Percentiles rank a stretch among this genome's conserved stretches.
Conservation (phyloP, 2,113 vertebrate species). For the Zosterops hypoxanthus region DNA sequence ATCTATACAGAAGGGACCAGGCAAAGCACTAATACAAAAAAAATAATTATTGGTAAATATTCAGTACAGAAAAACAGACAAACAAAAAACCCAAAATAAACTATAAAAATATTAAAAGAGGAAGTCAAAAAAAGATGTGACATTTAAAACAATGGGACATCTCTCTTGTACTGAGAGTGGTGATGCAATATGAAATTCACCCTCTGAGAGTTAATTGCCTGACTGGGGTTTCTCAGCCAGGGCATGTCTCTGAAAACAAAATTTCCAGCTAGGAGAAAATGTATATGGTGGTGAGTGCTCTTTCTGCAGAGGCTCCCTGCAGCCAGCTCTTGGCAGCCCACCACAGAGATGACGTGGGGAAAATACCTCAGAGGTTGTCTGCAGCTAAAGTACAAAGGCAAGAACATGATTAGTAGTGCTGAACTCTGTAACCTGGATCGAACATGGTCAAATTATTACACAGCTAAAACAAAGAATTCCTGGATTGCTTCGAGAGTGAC, state of each 20-base stretch:
- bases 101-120: not conserved
- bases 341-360: not conserved
- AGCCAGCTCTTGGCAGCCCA: not conserved
- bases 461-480: not conserved
- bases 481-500: not conserved
- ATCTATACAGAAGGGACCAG: not conserved
- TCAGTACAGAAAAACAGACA: not conserved
- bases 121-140: not conserved
- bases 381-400: not conserved
- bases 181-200: not conserved
- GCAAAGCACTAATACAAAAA: not conserved
- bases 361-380: not conserved
- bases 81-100: not conserved
- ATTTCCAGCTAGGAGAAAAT: constrained; percentile 20
- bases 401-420: not conserved
- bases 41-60: not conserved
- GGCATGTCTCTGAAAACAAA: not conserved
- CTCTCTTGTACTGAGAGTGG: not conserved
- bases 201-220: constrained; percentile 15
- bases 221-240: not conserved
- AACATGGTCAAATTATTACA: accelerated
- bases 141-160: not conserved
- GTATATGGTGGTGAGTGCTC: not conserved
- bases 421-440: not conserved
- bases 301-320: not conserved